These are phyloP conservation scores for human DNA, from an alignment of 2,113 vertebrate species.

Conservation along the genomic window GRCh38 chr6:57478001-57478500, in stretches of 20 bases:
- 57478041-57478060: not conserved
- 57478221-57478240: not conserved
- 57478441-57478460: too few species aligned
- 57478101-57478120: not conserved
- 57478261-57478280: not conserved
- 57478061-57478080: not conserved
- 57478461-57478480: too few species aligned
- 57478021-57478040: not conserved
- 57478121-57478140: not conserved
- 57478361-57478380: too few species aligned
- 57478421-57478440: too few species aligned
- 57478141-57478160: not conserved
- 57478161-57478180: not conserved
- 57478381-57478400: too few species aligned
- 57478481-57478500: too few species aligned
- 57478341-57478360: too few species aligned
- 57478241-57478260: not conserved
- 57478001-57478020: not conserved
- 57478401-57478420: not conserved
- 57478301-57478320: too few species aligned
- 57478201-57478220: not conserved
- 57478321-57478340: too few species aligned
- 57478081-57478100: not conserved
- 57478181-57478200: not conserved
- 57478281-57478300: not conserved